Percentiles rank a stretch among this genome's conserved stretches.
phyloP scores from a whole-genome alignment of 2,888 invertebrate genomes.

The Eupithecia centaureata region DNA sequence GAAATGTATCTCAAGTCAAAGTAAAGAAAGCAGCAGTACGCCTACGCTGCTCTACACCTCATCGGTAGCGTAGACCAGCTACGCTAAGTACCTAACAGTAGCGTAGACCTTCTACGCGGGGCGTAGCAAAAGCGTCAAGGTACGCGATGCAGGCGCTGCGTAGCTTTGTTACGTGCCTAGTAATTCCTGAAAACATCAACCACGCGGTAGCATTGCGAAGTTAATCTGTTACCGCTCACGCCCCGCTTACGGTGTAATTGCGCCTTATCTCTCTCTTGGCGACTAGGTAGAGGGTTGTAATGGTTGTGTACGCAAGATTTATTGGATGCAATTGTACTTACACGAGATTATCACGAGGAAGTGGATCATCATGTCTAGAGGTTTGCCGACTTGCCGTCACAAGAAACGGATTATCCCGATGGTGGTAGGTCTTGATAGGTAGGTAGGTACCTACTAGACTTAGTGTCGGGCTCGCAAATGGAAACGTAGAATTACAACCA shows the following conservation, averaged over 20 bases:
- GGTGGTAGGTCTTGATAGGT: background rate
- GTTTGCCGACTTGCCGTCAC: background rate
- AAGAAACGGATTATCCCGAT: conserved; percentile 4
- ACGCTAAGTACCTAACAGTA: too few relatives aligned
- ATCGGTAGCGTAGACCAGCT: too few relatives aligned
- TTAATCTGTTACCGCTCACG: background rate
- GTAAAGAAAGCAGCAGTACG: too few relatives aligned
- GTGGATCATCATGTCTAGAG: conserved; percentile 26
- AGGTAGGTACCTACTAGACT: background rate
- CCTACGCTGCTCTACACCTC: too few relatives aligned
- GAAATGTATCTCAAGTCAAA: too few relatives aligned
- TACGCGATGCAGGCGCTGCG: background rate
- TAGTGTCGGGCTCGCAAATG: background rate
- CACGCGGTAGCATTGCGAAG: background rate
- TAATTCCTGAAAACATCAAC: too few relatives aligned
- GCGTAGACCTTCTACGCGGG: background rate
- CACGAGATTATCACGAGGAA: conserved; percentile 35
- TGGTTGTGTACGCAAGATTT: conserved; percentile 51
- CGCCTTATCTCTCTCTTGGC: conserved; percentile 1
- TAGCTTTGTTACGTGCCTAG: too few relatives aligned
- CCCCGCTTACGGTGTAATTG: background rate
- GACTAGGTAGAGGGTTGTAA: conserved; percentile 32
- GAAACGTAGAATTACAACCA: background rate
- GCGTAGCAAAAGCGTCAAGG: background rate
- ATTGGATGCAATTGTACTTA: conserved; percentile 47